Percentiles rank a stretch among this genome's conserved stretches.
These are phyloP conservation scores for Panurus biarmicus DNA, from an alignment of 2,113 vertebrate genomes.

Conservation along the genomic window DNA sequence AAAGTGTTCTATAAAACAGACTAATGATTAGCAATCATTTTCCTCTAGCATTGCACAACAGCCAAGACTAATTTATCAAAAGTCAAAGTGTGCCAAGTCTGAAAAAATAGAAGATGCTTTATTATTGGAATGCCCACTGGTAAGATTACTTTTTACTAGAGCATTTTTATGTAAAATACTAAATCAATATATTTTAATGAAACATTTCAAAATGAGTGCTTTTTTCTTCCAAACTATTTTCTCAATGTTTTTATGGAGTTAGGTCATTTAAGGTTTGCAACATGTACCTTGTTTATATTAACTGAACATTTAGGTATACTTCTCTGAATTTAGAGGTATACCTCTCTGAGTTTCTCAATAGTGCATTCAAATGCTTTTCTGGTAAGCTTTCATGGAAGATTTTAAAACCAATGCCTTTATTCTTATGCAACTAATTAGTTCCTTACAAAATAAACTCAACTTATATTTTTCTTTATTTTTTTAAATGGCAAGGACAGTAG, in stretches of 20 bases:
- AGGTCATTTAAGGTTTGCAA: background rate
- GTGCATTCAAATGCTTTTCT: background rate
- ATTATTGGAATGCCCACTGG: slow-evolving; percentile 88
- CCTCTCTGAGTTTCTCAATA: background rate
- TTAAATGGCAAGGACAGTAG: background rate
- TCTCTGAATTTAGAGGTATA: background rate
- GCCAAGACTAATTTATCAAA: slow-evolving; percentile 85
- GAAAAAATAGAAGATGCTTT: slow-evolving; percentile 96
- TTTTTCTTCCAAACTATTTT: background rate
- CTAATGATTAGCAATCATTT: slow-evolving; percentile 47
- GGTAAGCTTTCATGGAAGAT: background rate
- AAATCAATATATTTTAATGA: background rate
- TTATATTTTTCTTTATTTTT: background rate
- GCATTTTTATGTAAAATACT: background rate
- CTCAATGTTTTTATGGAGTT: background rate
- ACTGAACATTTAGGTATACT: background rate
- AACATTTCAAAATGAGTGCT: background rate
- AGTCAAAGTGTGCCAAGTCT: slow-evolving; percentile 79
- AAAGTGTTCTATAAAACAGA: background rate
- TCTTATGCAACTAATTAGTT: background rate
- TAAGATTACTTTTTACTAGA: slow-evolving; percentile 71
- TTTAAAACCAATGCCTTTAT: background rate
- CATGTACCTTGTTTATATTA: background rate
- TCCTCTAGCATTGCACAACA: slow-evolving; percentile 76
- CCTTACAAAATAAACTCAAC: background rate